Evolutionary conservation across 2,888 invertebrate species (phyloP).

Genomic region (Hydraecia micacea): DNA sequence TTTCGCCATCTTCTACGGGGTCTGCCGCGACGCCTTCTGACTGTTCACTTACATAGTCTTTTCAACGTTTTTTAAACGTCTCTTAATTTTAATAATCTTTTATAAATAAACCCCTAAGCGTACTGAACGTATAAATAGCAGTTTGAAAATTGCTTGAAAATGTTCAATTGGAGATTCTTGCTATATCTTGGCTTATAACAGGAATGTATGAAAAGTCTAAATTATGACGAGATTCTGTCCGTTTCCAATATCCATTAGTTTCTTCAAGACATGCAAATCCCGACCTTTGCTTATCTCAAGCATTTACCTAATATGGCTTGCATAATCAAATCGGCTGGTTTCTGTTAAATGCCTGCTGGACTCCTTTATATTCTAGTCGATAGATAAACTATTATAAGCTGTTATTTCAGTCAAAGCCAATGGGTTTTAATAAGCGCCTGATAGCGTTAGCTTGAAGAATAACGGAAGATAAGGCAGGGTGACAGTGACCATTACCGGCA

Average conservation of each 20-base stretch:
- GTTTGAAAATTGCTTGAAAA: not conserved
- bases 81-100: not conserved
- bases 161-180: not conserved
- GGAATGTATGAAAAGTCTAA: not conserved
- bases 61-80: not conserved
- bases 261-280: not conserved
- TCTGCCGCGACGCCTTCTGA: not conserved
- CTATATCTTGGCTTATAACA: no score
- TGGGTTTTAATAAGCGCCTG: constrained; percentile 40
- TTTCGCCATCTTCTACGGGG: not conserved
- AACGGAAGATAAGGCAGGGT: constrained; percentile 54
- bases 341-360: constrained; percentile 15
- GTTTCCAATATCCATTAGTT: not conserved
- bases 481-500: not conserved
- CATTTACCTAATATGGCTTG: constrained; percentile 36
- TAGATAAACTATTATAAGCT: constrained; percentile 35
- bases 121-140: not conserved
- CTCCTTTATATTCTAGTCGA: constrained; percentile 15
- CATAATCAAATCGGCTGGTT: constrained; percentile 43
- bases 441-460: constrained; percentile 25
- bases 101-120: not conserved
- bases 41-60: not conserved
- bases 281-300: constrained; percentile 11
- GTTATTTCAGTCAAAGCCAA: constrained; percentile 32
- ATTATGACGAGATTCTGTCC: not conserved